Evolutionary conservation across 1,140 invertebrate species (phyloP).

Genomic region (Halictus rubicundus): DNA sequence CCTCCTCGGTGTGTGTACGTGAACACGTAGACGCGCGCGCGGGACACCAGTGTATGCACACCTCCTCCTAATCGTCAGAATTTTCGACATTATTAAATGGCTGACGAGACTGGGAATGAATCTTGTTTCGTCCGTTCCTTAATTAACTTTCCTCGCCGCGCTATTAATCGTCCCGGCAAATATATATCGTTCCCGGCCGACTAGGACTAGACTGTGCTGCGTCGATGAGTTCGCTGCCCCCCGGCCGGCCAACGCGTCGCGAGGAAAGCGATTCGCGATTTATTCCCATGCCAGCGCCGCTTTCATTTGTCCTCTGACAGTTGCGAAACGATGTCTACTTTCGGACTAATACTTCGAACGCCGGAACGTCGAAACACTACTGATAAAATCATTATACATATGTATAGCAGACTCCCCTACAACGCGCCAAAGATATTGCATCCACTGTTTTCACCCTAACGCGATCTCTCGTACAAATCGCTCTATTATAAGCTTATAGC

Average conservation of each 20-base stretch:
- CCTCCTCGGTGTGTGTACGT: neutral
- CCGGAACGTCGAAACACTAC: no score
- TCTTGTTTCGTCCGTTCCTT: slow-evolving; percentile 48
- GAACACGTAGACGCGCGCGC: neutral
- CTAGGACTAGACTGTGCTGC: neutral
- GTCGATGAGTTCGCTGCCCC: neutral
- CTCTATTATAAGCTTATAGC: no score
- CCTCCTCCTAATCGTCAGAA: slow-evolving; percentile 52
- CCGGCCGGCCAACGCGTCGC: neutral
- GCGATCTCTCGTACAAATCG: no score
- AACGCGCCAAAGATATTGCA: no score
- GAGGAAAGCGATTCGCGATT: neutral
- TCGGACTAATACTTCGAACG: no score
- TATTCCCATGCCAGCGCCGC: no score
- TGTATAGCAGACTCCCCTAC: no score
- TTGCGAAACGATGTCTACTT: no score
- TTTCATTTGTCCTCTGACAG: no score
- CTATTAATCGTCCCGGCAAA: slow-evolving; percentile 37
- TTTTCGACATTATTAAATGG: slow-evolving; percentile 67
- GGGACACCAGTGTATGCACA: neutral
- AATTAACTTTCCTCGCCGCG: slow-evolving; percentile 58
- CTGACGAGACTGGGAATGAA: slow-evolving; percentile 54
- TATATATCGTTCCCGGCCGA: slow-evolving; percentile 4
- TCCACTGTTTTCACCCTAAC: no score
- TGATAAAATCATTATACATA: no score